Evolutionary conservation across 2,797 vertebrate genomes (phyloP).

Genomic region (Netta rufina): DNA sequence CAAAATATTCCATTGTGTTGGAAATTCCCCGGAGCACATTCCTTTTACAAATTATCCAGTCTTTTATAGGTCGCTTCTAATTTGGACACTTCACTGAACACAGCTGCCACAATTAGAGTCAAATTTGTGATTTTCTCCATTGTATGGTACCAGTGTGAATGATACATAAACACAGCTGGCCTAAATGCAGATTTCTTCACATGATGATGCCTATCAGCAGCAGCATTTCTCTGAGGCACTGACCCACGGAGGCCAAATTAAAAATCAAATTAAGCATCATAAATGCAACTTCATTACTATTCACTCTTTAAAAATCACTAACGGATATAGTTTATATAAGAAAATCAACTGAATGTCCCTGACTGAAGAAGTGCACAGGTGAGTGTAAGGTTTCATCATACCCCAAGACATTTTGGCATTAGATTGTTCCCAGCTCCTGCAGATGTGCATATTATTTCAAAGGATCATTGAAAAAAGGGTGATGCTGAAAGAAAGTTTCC

Average conservation of each 20-base stretch:
- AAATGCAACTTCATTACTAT: constrained; percentile 24
- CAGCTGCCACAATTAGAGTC: constrained; percentile 71
- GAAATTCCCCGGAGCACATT: constrained; percentile 33
- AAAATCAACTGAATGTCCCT: neutral
- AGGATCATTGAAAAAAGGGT: neutral
- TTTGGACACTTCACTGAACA: constrained; percentile 70
- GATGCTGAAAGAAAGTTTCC: neutral
- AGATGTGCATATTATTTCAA: neutral
- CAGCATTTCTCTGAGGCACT: constrained; percentile 28
- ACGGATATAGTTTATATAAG: neutral
- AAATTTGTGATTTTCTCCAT: constrained; percentile 68
- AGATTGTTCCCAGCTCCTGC: neutral
- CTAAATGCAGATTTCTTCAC: constrained; percentile 49
- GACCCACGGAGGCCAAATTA: constrained; percentile 59
- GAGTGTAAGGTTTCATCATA: neutral
- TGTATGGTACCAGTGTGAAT: constrained; percentile 51
- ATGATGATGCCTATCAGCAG: neutral
- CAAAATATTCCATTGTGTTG: constrained; percentile 50
- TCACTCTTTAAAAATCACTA: constrained; percentile 2
- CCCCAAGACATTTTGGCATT: neutral
- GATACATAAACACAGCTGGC: constrained; percentile 67
- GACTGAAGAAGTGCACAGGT: neutral
- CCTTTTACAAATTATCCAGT: constrained; percentile 24
- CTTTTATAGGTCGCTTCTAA: constrained; percentile 63
- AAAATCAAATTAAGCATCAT: constrained; percentile 62